Evolutionary conservation across 1,140 invertebrate genomes (phyloP), one percentile per base, ranked within the genome.

Genomic region (Pachypeltis micranthus): DNA sequence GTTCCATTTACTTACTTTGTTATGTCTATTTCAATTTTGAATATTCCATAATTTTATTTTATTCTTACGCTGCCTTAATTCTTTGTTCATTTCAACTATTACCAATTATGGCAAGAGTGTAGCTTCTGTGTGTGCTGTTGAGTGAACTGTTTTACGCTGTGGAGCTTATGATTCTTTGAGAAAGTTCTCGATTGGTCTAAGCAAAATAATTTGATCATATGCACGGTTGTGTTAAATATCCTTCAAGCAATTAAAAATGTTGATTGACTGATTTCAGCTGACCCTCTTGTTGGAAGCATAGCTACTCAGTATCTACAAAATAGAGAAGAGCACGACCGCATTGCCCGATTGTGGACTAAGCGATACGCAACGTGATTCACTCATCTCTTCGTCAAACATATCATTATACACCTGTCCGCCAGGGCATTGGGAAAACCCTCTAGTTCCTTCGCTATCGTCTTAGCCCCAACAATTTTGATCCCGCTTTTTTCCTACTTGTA

Each of bases 301-400:
- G 95, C 95, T 34, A 95, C 93, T 66, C 93, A 98, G 81, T 98
- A 96, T 80, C 80, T 96, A 67, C 91, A 95, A 75, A 97, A 98
- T 78, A 82, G 94, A 61, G 91, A 95, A 76, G 94, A 98, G 76
- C 95, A 98, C 72, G 96, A 99, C 79, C 86, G 93, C 73, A 95
- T 95, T 75, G 96, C 96, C 66, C 85, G 94, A 73, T 84, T 96
- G 67, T 99, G 96, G 96, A 98, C 95, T 69, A 97, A 97, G 76
- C 84, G 94, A 70, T 99, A 95, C 76, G 92, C 93, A 62, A 93
- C 91, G 81, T 94, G 89, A 91, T 82, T 66, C 44, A 72, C 47
- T 51, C 47, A 51, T 10, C 21, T 3, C 47, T 51, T 7, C 34
- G 34, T 7, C 47, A n/a, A n/a, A 51, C 47, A 51, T 51, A 51